These are phyloP conservation scores for Misgurnus mizolepis DNA, from an alignment of 2,113 vertebrate genomes.

Conservation along the genomic window DNA sequence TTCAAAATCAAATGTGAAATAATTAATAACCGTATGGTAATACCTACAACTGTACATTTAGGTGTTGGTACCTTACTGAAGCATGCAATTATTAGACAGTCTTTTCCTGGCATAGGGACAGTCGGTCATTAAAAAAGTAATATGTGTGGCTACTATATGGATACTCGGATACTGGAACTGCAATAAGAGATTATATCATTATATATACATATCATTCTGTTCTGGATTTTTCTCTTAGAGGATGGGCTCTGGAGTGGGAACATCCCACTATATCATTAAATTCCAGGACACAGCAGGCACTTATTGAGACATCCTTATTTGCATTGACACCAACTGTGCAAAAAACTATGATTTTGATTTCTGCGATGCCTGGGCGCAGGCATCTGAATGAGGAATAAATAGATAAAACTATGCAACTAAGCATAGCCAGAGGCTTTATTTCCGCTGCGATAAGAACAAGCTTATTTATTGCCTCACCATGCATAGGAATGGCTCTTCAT, in stretches of 20 bases:
- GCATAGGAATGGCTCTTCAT: constrained; percentile 63
- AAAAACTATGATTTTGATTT: constrained; percentile 48
- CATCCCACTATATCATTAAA: constrained; percentile 51
- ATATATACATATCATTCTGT: constrained; percentile 33
- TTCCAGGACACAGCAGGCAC: constrained; percentile 39
- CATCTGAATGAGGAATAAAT: constrained; percentile 31
- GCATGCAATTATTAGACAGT: constrained; percentile 40
- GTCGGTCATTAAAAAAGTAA: constrained; percentile 34
- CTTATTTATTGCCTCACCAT: constrained; percentile 65
- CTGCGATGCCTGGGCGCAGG: constrained; percentile 32
- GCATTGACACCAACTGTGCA: constrained; percentile 45
- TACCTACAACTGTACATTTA: constrained; percentile 28
- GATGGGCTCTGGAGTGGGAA: constrained; percentile 29
- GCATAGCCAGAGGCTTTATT: constrained; percentile 43
- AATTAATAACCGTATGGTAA: constrained; percentile 36
- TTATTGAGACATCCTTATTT: constrained; percentile 56
- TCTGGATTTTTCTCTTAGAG: constrained; percentile 28
- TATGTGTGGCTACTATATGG: constrained; percentile 31
- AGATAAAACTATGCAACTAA: constrained; percentile 18
- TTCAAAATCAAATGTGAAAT: constrained; percentile 35
- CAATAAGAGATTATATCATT: constrained; percentile 46
- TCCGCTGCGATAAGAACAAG: constrained; percentile 52
- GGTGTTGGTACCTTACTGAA: not conserved
- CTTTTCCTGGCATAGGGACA: constrained; percentile 11
- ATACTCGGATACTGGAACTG: not conserved